Percentiles rank a stretch among this genome's conserved stretches.
These are phyloP conservation scores for Spongilla lacustris DNA, from an alignment of 37 sponge, comb jelly and placozoan species.

Conservation along the genomic window DNA sequence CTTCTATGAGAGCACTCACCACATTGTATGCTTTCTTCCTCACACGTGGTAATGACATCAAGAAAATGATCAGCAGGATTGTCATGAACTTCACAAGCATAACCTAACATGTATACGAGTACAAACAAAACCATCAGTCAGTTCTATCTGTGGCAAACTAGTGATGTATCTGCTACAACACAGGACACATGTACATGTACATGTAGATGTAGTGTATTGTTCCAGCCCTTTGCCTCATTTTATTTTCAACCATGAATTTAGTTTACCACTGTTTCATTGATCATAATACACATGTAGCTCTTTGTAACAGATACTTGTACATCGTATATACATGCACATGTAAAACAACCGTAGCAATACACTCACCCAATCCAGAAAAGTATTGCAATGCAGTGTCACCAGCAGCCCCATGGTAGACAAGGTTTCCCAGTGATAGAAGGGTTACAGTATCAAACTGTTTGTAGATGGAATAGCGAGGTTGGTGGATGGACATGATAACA, in stretches of 20 bases:
- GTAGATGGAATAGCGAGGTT: conserved; percentile 84
- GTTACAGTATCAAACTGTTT: conserved; percentile 4
- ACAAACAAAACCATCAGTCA: not conserved
- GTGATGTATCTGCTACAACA: too few species aligned
- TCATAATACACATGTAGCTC: too few species aligned
- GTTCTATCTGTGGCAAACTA: not conserved
- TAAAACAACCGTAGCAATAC: not conserved
- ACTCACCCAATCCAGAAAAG: not conserved
- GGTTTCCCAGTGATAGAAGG: conserved; percentile 8
- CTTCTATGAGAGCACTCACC: not conserved
- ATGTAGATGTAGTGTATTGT: too few species aligned
- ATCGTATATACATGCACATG: too few species aligned
- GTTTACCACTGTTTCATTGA: too few species aligned
- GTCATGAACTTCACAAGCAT: conserved; percentile 63
- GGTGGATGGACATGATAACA: conserved; percentile 82
- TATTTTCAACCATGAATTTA: too few species aligned
- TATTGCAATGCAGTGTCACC: not conserved
- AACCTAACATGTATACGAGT: conserved; percentile 20
- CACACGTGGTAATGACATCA: conserved; percentile 58
- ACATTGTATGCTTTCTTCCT: not conserved
- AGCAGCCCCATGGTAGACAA: conserved; percentile 13
- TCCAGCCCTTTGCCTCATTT: too few species aligned
- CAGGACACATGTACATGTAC: too few species aligned
- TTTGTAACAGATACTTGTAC: too few species aligned
- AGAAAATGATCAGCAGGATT: conserved; percentile 78